These are phyloP conservation scores for Misgurnus mizolepis DNA, from an alignment of 2,113 vertebrate species.

Conservation along the genomic window DNA sequence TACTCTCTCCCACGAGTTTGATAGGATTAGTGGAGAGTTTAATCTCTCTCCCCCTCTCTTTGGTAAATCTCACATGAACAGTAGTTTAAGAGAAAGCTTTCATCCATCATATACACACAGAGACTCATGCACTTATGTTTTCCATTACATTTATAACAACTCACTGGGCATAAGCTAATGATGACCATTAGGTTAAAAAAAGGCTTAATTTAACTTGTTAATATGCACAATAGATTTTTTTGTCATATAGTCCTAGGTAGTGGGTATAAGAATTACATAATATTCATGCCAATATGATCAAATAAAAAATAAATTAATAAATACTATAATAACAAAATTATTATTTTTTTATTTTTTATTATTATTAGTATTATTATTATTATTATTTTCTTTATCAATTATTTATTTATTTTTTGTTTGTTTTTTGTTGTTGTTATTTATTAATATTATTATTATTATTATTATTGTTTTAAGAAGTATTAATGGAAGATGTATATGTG, in stretches of 20 bases:
- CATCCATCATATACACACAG: too few relatives aligned
- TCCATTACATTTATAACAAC: neutral
- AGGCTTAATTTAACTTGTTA: neutral
- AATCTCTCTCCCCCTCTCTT: conserved; percentile 21
- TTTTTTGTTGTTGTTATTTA: too few relatives aligned
- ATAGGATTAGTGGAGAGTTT: conserved; percentile 51
- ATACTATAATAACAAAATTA: too few relatives aligned
- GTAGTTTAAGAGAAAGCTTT: neutral
- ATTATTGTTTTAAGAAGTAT: too few relatives aligned
- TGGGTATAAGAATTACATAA: neutral
- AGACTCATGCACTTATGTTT: neutral
- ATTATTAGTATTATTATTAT: too few relatives aligned
- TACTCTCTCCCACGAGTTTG: conserved; percentile 15
- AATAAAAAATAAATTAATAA: neutral
- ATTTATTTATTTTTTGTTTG: too few relatives aligned
- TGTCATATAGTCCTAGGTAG: neutral
- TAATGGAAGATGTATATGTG: too few relatives aligned
- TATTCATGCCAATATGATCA: neutral
- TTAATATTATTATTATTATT: too few relatives aligned
- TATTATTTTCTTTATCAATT: too few relatives aligned
- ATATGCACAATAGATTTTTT: neutral
- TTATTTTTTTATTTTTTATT: too few relatives aligned
- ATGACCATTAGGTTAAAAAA: neutral
- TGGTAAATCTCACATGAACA: conserved; percentile 49
- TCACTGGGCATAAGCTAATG: neutral